Conservation (phyloP, 1,140 invertebrate species). For the Sminthurinus signatus region DNA sequence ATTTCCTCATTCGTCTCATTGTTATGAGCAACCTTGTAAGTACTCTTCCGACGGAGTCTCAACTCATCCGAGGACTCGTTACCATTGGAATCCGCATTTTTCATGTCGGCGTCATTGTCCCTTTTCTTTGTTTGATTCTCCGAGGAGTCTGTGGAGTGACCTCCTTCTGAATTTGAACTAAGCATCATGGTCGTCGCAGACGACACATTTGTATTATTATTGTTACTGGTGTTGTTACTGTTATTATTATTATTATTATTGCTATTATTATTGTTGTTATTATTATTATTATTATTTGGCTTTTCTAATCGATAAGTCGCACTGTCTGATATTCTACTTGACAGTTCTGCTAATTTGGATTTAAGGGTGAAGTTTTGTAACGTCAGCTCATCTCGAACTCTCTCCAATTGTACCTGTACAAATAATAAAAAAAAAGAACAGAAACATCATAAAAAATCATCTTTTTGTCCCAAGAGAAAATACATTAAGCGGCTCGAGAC, state of each 20-base stretch:
- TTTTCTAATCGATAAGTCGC: constrained; percentile 44
- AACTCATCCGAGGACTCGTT: constrained; percentile 22
- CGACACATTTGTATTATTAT: too few relatives aligned
- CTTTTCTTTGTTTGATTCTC: constrained; percentile 1
- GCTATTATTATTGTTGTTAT: neutral
- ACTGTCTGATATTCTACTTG: constrained; percentile 42
- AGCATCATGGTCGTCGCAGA: neutral
- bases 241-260: neutral
- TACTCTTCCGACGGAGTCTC: constrained; percentile 35
- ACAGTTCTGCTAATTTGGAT: constrained; percentile 44
- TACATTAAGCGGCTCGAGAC: too few relatives aligned
- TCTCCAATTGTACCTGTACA: constrained; percentile 44
- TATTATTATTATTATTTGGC: constrained; percentile 21
- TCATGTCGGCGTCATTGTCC: too few relatives aligned
- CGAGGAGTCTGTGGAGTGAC: neutral
- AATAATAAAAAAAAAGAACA: neutral
- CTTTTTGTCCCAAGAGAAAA: too few relatives aligned
- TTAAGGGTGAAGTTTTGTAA: constrained; percentile 44
- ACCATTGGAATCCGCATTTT: neutral
- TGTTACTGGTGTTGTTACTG: too few relatives aligned
- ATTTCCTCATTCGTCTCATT: constrained; percentile 33
- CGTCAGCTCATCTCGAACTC: constrained; percentile 45
- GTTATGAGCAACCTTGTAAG: constrained; percentile 41
- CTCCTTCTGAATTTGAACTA: neutral
- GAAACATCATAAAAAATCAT: too few relatives aligned